phyloP scores from a whole-genome alignment of 2,888 invertebrate species.

The Phyto melanocephala region DNA sequence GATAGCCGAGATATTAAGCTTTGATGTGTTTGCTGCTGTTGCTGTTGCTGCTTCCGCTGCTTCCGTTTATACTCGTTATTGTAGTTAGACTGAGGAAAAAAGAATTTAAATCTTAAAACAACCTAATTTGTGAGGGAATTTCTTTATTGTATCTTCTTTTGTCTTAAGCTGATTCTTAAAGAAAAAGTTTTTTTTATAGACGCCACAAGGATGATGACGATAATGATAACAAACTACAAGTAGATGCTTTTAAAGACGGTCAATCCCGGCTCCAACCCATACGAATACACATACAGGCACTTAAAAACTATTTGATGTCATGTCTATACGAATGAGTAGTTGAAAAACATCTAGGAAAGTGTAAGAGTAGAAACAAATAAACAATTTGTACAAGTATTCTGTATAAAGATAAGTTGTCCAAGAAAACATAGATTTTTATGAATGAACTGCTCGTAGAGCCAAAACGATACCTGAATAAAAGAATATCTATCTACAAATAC shows the following conservation, averaged over 20 bases:
- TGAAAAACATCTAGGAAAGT: conserved; percentile 35
- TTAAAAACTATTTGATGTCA: not conserved
- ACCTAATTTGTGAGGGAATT: conserved; percentile 55
- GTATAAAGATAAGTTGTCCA: not conserved
- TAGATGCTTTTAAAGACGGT: conserved; percentile 32
- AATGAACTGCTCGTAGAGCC: conserved; percentile 38
- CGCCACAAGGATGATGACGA: not conserved
- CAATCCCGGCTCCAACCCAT: not conserved
- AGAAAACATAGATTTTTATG: conserved; percentile 50
- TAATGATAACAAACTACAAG: conserved; percentile 28
- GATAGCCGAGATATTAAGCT: not conserved
- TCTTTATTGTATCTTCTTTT: conserved; percentile 43
- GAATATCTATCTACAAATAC: not conserved
- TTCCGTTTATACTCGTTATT: conserved; percentile 58
- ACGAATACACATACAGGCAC: not conserved
- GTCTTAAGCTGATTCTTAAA: conserved; percentile 41
- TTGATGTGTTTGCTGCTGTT: conserved; percentile 31
- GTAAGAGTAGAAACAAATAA: conserved; percentile 5
- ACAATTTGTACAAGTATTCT: conserved; percentile 48
- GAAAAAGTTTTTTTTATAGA: conserved; percentile 25
- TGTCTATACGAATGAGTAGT: not conserved
- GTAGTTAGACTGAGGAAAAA: conserved; percentile 3
- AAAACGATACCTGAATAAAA: not conserved
- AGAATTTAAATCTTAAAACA: conserved; percentile 18
- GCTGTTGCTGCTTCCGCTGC: conserved; percentile 43